Conservation (phyloP, 2,888 invertebrate genomes). For the Zygothrica quintamaculata region DNA sequence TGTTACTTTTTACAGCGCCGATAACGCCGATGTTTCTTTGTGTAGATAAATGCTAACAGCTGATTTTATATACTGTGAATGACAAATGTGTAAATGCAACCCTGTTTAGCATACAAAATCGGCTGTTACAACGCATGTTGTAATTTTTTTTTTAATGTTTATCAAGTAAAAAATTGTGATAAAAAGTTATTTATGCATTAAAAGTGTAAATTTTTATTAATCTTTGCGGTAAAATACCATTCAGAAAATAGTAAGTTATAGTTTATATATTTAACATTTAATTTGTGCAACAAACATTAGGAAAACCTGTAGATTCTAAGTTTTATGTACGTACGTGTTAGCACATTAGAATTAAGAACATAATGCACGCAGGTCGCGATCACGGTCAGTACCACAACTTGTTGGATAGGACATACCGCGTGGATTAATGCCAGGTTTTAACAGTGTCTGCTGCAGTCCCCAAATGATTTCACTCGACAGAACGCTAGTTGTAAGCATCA, state of each 20-base stretch:
- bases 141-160: conserved; percentile 48
- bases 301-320: conserved; percentile 45
- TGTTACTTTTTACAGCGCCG: too few species aligned
- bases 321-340: background rate
- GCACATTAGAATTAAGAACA: conserved; percentile 35
- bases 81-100: conserved; percentile 8
- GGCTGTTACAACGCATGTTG: conserved; percentile 73
- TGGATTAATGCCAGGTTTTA: conserved; percentile 72
- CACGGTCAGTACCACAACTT: conserved; percentile 64
- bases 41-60: too few species aligned
- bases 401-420: conserved; percentile 53
- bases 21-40: too few species aligned
- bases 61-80: conserved; percentile 2
- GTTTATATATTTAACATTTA: conserved; percentile 30
- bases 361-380: conserved; percentile 58
- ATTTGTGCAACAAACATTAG: conserved; percentile 23
- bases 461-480: conserved; percentile 81
- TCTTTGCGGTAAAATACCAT: background rate
- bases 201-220: background rate
- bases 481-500: conserved; percentile 75
- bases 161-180: conserved; percentile 13
- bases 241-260: conserved; percentile 51
- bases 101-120: conserved; percentile 22
- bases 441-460: conserved; percentile 73
- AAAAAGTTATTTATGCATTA: conserved; percentile 13